phyloP scores from a whole-genome alignment of 2,113 vertebrate genomes.

The Antennarius striatus region DNA sequence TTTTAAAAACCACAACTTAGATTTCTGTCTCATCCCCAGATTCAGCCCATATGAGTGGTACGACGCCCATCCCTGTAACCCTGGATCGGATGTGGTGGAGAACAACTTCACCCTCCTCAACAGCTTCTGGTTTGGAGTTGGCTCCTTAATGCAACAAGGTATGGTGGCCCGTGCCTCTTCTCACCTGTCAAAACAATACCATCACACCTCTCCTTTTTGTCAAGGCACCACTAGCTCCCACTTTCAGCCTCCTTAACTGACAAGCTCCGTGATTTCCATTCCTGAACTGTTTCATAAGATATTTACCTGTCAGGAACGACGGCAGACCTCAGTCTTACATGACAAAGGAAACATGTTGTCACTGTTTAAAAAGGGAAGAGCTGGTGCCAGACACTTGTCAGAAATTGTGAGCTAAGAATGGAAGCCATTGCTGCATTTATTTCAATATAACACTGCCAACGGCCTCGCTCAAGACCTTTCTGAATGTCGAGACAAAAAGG shows the following conservation, averaged over 20 bases:
- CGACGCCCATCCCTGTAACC: conserved; percentile 96
- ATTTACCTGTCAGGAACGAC: conserved; percentile 73
- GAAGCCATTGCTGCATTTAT: conserved; percentile 71
- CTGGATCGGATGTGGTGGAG: conserved; percentile 93
- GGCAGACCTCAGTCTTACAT: conserved; percentile 68
- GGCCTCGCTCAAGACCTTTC: conserved; percentile 44
- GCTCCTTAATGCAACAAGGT: conserved; percentile 99
- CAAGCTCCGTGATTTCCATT: conserved; percentile 68
- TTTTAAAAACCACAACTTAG: too few species aligned
- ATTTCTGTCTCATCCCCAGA: conserved; percentile 66
- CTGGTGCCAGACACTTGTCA: conserved; percentile 77
- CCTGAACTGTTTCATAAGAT: conserved; percentile 62
- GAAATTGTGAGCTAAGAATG: conserved; percentile 65
- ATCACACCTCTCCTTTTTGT: conserved; percentile 15
- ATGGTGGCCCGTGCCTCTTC: conserved; percentile 17
- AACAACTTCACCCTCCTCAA: conserved; percentile 98
- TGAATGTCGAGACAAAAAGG: conserved; percentile 49
- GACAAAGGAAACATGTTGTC: conserved; percentile 75
- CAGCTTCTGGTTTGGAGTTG: conserved; percentile 99
- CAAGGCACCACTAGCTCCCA: conserved; percentile 19
- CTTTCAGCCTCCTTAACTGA: conserved; percentile 65
- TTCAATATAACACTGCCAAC: conserved; percentile 63
- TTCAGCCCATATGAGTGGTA: conserved; percentile 99
- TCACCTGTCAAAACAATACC: conserved; percentile 50
- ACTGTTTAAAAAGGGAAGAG: conserved; percentile 62